A percentile compares a stretch with the other conserved stretches of the same genome.
These are phyloP conservation scores for Chrysocyon brachyurus DNA, from an alignment of 2,797 vertebrate genomes.

Conservation along the genomic window DNA sequence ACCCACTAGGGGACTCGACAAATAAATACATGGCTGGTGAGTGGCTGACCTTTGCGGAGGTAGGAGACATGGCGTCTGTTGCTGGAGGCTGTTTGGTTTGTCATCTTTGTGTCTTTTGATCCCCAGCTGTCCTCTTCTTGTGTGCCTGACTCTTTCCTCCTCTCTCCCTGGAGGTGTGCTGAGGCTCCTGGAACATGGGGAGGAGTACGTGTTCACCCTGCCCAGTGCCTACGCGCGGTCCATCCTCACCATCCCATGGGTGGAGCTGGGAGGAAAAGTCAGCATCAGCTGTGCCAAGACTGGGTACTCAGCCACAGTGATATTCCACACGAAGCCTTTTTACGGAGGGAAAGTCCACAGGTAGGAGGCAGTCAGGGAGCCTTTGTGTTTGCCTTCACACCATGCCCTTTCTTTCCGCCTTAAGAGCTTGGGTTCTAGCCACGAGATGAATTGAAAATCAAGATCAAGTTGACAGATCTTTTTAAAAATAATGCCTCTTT, in stretches of 20 bases:
- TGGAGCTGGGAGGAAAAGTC: slow-evolving; percentile 97
- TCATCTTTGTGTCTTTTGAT: neutral
- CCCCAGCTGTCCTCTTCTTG: fast-evolving
- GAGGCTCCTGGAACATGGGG: slow-evolving; percentile 93
- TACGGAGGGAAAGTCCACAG: slow-evolving; percentile 98
- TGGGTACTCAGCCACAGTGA: slow-evolving; percentile 95
- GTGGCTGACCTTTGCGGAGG: neutral
- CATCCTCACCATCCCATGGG: slow-evolving; percentile 98
- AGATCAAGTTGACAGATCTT: neutral
- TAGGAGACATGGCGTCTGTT: fast-evolving
- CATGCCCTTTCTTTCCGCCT: neutral
- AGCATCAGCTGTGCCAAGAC: slow-evolving; percentile 95
- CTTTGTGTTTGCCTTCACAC: fast-evolving
- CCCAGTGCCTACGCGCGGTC: slow-evolving; percentile 98
- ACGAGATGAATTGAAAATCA: neutral
- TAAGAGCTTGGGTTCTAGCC: neutral
- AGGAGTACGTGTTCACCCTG: slow-evolving; percentile 97
- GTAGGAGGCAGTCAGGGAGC: slow-evolving; percentile 81
- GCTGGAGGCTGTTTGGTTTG: neutral
- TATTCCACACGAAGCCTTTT: slow-evolving; percentile 98
- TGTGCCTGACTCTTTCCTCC: neutral
- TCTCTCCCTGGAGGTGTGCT: slow-evolving; percentile 90
- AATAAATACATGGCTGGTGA: fast-evolving
- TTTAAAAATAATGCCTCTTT: neutral
- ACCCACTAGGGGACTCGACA: fast-evolving